These are phyloP conservation scores for Danio tinwini DNA, from an alignment of 2,797 vertebrate genomes.

Conservation along the genomic window DNA sequence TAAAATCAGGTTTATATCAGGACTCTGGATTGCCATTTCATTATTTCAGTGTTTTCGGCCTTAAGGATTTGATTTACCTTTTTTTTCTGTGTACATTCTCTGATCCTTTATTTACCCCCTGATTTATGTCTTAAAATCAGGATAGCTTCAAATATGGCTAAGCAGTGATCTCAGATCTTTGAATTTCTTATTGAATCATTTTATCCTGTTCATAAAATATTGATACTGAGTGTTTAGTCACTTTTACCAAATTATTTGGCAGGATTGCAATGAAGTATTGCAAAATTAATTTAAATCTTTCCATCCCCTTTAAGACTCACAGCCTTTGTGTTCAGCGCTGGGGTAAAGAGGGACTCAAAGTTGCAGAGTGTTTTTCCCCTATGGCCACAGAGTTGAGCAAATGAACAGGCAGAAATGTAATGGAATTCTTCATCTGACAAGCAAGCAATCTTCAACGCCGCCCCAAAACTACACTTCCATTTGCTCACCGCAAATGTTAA, in stretches of 20 bases:
- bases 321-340: slow-evolving; percentile 58
- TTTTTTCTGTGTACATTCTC: too few species aligned
- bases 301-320: background rate
- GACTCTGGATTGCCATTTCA: too few species aligned
- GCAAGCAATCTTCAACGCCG: slow-evolving; percentile 81
- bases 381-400: slow-evolving; percentile 58
- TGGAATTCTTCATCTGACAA: slow-evolving; percentile 82
- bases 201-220: background rate
- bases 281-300: slow-evolving; percentile 54
- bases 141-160: too few species aligned
- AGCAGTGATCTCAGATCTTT: too few species aligned
- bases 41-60: too few species aligned
- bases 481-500: slow-evolving; percentile 78
- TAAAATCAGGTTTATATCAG: too few species aligned
- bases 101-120: too few species aligned
- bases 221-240: slow-evolving; percentile 26
- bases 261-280: slow-evolving; percentile 34
- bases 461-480: slow-evolving; percentile 80
- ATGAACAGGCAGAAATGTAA: slow-evolving; percentile 75
- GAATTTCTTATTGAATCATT: background rate
- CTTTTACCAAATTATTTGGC: background rate
- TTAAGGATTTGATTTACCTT: too few species aligned
- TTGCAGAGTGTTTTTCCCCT: slow-evolving; percentile 60
- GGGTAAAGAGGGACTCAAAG: slow-evolving; percentile 52
- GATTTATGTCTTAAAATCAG: too few species aligned